Percentiles rank a stretch among this genome's conserved stretches.
These are phyloP conservation scores for Ctenoplectra terminalis DNA, from an alignment of 1,140 invertebrate genomes.

Conservation along the genomic window DNA sequence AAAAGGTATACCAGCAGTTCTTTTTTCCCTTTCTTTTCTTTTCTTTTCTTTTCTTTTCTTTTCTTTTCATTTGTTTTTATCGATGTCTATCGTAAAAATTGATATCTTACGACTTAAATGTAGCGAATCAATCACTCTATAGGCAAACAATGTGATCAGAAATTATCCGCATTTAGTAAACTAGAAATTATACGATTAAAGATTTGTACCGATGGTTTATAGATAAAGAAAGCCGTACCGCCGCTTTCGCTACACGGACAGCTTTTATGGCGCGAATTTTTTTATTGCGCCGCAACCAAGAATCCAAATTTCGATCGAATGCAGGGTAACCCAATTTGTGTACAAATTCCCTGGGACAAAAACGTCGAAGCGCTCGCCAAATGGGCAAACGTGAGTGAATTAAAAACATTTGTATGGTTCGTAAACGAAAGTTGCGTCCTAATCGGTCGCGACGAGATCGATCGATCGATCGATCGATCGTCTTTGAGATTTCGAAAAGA, in stretches of 20 bases:
- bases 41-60: no score
- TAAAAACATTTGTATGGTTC: background rate
- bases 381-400: conserved; percentile 92
- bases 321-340: conserved; percentile 94
- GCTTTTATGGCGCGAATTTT: conserved; percentile 95
- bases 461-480: no score
- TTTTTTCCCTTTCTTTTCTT: no score
- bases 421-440: background rate
- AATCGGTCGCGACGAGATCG: background rate
- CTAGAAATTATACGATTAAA: no score
- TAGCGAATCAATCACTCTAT: no score
- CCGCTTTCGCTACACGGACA: conserved; percentile 94
- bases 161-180: no score
- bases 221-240: conserved; percentile 91
- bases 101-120: no score
- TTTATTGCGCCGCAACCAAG: conserved; percentile 94
- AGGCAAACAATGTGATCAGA: no score
- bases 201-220: conserved; percentile 35
- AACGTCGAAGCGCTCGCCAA: conserved; percentile 92
- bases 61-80: no score
- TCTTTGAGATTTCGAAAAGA: background rate
- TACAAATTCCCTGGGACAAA: conserved; percentile 96
- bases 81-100: background rate
- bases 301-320: conserved; percentile 96
- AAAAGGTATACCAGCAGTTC: no score